These are phyloP conservation scores for Tolmerus cingulatus DNA, from an alignment of 2,888 invertebrate species.

Conservation along the genomic window DNA sequence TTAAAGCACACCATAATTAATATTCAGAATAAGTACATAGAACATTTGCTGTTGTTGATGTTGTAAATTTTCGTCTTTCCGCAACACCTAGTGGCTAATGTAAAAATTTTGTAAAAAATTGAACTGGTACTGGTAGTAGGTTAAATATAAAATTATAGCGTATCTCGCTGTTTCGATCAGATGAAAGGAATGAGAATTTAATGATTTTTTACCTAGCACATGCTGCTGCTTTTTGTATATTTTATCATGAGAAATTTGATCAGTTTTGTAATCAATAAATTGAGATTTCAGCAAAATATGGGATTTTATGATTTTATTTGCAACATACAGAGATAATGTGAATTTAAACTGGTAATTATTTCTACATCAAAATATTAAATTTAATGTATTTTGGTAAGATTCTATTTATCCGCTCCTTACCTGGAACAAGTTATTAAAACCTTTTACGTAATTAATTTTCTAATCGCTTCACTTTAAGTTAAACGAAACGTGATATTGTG, in stretches of 20 bases:
- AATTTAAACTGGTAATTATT: background rate
- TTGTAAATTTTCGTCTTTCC: background rate
- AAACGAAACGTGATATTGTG: background rate
- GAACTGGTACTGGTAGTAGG: background rate
- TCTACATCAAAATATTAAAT: background rate
- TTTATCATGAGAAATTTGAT: background rate
- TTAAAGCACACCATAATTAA: background rate
- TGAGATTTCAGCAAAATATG: background rate
- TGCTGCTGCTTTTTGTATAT: background rate
- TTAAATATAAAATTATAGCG: background rate
- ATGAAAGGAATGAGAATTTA: background rate
- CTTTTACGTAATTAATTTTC: background rate
- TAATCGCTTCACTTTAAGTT: background rate
- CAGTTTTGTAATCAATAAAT: background rate
- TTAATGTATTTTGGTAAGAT: background rate
- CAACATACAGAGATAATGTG: background rate
- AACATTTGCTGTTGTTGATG: background rate
- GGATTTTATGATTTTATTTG: background rate
- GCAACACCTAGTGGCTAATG: background rate
- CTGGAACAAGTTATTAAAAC: background rate
- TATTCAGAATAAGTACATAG: background rate
- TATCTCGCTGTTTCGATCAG: background rate
- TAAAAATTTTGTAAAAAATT: background rate
- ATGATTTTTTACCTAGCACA: background rate
- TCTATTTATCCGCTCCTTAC: background rate